phyloP scores from a whole-genome alignment of 2,888 invertebrate genomes.

The Aspidiotus rigidus region DNA sequence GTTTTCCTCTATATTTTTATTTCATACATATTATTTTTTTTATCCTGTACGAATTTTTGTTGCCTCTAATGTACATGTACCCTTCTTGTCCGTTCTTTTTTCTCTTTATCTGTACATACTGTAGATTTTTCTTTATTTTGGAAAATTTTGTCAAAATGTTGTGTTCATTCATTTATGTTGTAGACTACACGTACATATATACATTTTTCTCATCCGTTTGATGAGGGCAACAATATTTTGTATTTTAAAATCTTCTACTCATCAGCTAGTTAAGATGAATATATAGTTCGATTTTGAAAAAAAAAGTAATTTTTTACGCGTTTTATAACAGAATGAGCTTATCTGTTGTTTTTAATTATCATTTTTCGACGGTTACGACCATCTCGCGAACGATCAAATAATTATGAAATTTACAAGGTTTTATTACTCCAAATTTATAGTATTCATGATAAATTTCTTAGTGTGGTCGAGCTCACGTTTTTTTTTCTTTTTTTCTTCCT shows the following conservation, averaged over 20 bases:
- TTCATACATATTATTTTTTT: not conserved
- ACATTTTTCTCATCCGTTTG: not conserved
- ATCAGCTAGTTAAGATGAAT: too few relatives aligned
- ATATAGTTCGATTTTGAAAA: too few relatives aligned
- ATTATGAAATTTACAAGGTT: too few relatives aligned
- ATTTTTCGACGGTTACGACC: too few relatives aligned
- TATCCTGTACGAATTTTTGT: not conserved
- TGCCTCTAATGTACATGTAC: not conserved
- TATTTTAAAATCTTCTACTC: too few relatives aligned
- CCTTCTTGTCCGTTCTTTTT: not conserved
- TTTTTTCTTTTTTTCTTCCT: not conserved
- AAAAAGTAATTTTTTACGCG: too few relatives aligned
- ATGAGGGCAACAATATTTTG: too few relatives aligned
- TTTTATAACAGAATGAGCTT: too few relatives aligned
- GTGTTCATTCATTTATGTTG: conserved; percentile 7
- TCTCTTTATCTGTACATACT: not conserved
- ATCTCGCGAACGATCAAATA: too few relatives aligned
- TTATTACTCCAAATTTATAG: too few relatives aligned
- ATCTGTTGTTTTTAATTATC: too few relatives aligned
- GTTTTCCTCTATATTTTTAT: not conserved
- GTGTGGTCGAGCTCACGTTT: not conserved
- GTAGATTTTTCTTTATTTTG: not conserved
- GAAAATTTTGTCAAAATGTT: conserved; percentile 13
- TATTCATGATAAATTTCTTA: too few relatives aligned
- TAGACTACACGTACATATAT: not conserved